Evolutionary conservation across 2,888 invertebrate genomes (phyloP).

Genomic region (Phyllotreta cruciferae): DNA sequence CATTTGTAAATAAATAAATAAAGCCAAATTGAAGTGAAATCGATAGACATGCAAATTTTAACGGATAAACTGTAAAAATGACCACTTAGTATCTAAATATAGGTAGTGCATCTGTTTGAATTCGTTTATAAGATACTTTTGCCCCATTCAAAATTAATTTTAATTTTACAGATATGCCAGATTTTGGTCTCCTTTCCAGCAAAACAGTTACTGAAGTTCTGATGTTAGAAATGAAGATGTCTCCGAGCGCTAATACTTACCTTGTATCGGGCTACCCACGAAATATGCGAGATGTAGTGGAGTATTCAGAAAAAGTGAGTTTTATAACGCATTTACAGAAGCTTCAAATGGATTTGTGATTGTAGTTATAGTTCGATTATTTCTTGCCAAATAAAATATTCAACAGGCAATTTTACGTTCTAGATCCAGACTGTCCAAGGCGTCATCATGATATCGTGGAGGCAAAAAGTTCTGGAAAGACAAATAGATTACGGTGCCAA

Average conservation of each 20-base stretch:
- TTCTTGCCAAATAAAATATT: no score
- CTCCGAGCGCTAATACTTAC: constrained; percentile 85
- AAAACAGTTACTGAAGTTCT: constrained; percentile 88
- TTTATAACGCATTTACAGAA: no score
- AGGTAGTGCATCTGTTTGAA: no score
- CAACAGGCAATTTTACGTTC: constrained; percentile 42
- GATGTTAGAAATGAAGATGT: constrained; percentile 94
- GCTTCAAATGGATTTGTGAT: no score
- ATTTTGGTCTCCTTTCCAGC: constrained; percentile 84
- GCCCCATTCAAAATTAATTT: constrained; percentile 1
- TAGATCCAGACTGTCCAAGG: constrained; percentile 90
- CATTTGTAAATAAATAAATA: no score
- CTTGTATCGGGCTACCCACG: constrained; percentile 90
- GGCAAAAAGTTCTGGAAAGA: constrained; percentile 82
- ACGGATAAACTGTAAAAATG: no score
- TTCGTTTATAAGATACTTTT: no score
- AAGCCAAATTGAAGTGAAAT: no score
- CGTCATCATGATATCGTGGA: constrained; percentile 85
- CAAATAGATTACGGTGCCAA: constrained; percentile 92
- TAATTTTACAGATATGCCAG: constrained; percentile 75
- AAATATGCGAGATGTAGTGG: constrained; percentile 90
- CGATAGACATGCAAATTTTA: no score
- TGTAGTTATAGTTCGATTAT: no score
- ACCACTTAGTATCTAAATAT: no score
- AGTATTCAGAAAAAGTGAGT: constrained; percentile 87